Percentiles rank a stretch among this genome's conserved stretches.
Evolutionary conservation across 1,140 invertebrate species (phyloP).

Genomic region (Mya arenaria): DNA sequence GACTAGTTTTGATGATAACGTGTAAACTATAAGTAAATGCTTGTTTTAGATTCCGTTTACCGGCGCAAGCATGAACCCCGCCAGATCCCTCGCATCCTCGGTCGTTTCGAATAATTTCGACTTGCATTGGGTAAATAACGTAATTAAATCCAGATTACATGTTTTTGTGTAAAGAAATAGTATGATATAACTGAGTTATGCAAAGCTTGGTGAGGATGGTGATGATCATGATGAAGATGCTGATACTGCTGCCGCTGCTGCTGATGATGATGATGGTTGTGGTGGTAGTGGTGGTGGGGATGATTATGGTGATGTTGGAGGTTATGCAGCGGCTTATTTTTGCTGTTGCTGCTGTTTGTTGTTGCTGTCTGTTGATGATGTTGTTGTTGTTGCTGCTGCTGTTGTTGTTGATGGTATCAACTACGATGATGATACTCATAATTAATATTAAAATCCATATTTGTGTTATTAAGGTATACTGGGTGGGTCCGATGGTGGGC

Average conservation of each 20-base stretch:
- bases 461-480: slow-evolving; percentile 87
- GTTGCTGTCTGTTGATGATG: too few species aligned
- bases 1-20: too few species aligned
- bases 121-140: slow-evolving; percentile 89
- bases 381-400: too few species aligned
- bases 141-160: neutral
- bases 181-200: neutral
- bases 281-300: neutral
- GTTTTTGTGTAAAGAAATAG: neutral
- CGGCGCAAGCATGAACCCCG: slow-evolving; percentile 90
- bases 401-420: neutral
- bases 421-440: neutral
- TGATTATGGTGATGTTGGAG: neutral
- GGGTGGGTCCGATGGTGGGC: slow-evolving; percentile 93
- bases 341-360: neutral
- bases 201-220: neutral
- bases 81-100: slow-evolving; percentile 92
- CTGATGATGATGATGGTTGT: neutral
- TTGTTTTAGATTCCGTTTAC: slow-evolving; percentile 79
- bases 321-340: too few species aligned
- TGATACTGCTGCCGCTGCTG: neutral
- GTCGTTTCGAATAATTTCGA: slow-evolving; percentile 91
- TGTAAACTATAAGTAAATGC: too few species aligned
- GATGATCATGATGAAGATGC: neutral
- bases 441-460: neutral